phyloP scores from a whole-genome alignment of 2,888 invertebrate species.

The Graphium colonna region DNA sequence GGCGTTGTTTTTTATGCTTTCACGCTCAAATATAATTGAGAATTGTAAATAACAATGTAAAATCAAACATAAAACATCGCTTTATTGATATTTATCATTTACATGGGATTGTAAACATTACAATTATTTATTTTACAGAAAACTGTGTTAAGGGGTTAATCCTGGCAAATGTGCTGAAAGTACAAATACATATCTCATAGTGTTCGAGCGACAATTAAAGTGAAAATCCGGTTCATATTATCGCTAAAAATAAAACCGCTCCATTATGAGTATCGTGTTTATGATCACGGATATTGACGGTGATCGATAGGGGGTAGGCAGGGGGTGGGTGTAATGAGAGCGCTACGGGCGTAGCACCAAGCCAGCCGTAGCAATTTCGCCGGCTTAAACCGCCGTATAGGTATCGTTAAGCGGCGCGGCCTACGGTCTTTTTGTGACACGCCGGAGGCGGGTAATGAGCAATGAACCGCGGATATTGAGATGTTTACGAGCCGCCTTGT shows the following conservation, averaged over 20 bases:
- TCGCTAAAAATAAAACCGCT: not conserved
- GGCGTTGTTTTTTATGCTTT: too few species aligned
- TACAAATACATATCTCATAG: too few species aligned
- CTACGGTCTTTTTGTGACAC: not conserved
- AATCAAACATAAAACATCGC: too few species aligned
- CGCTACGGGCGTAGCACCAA: conserved; percentile 61
- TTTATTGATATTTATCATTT: too few species aligned
- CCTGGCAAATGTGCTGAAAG: too few species aligned
- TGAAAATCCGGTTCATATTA: not conserved
- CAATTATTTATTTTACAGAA: too few species aligned
- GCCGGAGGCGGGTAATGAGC: not conserved
- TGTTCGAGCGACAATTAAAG: too few species aligned
- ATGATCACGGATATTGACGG: conserved; percentile 49
- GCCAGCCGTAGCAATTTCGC: conserved; percentile 67
- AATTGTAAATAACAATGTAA: too few species aligned
- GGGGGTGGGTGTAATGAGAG: conserved; percentile 61
- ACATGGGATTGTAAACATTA: too few species aligned
- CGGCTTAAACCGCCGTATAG: conserved; percentile 38
- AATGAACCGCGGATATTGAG: not conserved
- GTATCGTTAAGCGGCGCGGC: conserved; percentile 16
- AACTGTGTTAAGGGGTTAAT: too few species aligned
- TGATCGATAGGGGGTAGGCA: conserved; percentile 57
- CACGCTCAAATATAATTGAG: too few species aligned
- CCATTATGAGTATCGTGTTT: conserved; percentile 40
- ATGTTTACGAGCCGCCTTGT: not conserved